Evolutionary conservation across 2,113 vertebrate genomes (phyloP).

Genomic region (Centropus bengalensis): DNA sequence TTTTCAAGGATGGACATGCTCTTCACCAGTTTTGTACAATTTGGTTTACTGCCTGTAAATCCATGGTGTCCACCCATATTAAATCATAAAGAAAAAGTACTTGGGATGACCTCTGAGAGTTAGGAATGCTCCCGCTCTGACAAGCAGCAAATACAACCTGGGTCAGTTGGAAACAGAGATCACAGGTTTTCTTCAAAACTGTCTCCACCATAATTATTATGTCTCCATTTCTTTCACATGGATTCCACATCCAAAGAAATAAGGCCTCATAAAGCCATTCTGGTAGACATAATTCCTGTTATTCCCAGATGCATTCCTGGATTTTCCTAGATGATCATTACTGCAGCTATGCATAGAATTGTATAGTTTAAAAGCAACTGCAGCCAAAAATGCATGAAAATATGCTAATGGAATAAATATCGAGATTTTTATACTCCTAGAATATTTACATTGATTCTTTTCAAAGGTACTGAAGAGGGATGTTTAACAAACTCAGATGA

Average conservation of each 20-base stretch:
- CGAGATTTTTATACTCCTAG: background rate
- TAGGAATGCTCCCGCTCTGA: background rate
- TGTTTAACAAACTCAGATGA: background rate
- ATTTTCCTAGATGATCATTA: background rate
- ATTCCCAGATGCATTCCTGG: background rate
- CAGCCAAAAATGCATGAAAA: background rate
- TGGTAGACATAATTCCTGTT: background rate
- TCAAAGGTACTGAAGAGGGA: rapidly evolving
- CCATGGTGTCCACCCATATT: background rate
- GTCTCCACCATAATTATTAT: background rate
- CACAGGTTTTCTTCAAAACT: background rate
- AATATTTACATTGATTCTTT: background rate
- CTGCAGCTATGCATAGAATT: background rate
- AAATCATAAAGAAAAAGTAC: background rate
- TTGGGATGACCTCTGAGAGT: background rate
- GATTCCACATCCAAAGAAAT: background rate
- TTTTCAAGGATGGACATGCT: background rate
- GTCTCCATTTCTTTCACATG: background rate
- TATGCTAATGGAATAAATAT: background rate
- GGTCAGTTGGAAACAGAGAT: background rate
- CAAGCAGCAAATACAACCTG: background rate
- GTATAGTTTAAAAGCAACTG: background rate
- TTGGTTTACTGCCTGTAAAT: background rate
- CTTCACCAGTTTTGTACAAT: background rate
- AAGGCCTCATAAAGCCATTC: background rate